A percentile compares a stretch with the other conserved stretches of the same genome.
Conservation (phyloP, 2,888 invertebrate genomes). For the Acronicta psi region DNA sequence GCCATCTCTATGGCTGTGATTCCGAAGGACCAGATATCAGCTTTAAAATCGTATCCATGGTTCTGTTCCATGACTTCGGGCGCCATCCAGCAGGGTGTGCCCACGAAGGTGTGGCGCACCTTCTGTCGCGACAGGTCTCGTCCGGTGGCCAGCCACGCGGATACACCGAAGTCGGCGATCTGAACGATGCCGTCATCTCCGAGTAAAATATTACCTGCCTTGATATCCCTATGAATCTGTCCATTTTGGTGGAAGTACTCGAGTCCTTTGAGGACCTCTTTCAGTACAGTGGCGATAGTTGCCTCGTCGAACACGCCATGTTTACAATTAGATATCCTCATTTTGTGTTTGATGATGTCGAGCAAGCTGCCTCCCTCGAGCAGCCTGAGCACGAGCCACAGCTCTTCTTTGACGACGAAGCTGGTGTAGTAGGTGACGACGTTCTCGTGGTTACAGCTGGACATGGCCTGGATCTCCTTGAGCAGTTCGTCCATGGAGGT, state of each 20-base stretch:
- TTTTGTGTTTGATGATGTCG: slow-evolving; percentile 98
- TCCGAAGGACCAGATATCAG: slow-evolving; percentile 94
- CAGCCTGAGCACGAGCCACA: slow-evolving; percentile 99
- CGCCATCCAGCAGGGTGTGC: slow-evolving; percentile 99
- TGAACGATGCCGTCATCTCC: slow-evolving; percentile 99
- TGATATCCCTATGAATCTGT: slow-evolving; percentile 96
- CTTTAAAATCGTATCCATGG: slow-evolving; percentile 99
- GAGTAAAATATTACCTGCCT: slow-evolving; percentile 93
- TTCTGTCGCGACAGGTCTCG: slow-evolving; percentile 98
- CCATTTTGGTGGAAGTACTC: slow-evolving; percentile 99
- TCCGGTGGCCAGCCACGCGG: slow-evolving; percentile 99
- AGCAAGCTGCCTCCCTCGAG: slow-evolving; percentile 97
- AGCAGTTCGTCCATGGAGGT: slow-evolving; percentile 99
- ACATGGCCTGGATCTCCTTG: slow-evolving; percentile 98
- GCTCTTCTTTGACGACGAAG: slow-evolving; percentile 98
- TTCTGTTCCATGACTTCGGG: slow-evolving; percentile 99
- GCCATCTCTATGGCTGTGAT: slow-evolving; percentile 99
- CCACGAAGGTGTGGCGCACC: slow-evolving; percentile 99
- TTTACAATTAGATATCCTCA: slow-evolving; percentile 96
- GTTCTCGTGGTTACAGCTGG: slow-evolving; percentile 99
- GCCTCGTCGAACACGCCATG: slow-evolving; percentile 99
- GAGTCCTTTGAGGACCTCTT: slow-evolving; percentile 98
- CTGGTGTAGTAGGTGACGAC: slow-evolving; percentile 99
- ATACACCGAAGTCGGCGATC: slow-evolving; percentile 99
- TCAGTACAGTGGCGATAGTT: slow-evolving; percentile 98